phyloP scores from a whole-genome alignment of 1,140 invertebrate species.

The Lithobius niger region DNA sequence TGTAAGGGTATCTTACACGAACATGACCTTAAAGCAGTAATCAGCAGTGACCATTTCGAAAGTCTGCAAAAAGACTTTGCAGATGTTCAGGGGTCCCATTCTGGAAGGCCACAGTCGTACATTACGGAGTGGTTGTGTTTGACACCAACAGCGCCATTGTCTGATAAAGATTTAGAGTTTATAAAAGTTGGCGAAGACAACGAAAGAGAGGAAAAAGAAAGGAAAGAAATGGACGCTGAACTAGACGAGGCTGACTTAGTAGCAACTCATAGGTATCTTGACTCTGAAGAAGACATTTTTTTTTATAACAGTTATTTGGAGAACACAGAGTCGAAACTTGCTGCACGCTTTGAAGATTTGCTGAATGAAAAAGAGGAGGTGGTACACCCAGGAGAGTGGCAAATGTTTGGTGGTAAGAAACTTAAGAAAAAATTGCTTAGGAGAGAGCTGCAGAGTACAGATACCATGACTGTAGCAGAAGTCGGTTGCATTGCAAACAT shows the following conservation, averaged over 20 bases:
- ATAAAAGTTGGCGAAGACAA: background rate
- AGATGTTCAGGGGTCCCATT: background rate
- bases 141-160: background rate
- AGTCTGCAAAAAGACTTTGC: background rate
- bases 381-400: background rate
- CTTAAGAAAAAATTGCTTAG: background rate
- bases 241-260: background rate
- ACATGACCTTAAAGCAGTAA: background rate
- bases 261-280: background rate
- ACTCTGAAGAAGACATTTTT: background rate
- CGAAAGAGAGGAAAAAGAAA: background rate
- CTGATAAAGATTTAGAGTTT: background rate
- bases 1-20: background rate
- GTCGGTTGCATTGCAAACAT: background rate
- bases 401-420: background rate
- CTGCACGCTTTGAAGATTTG: background rate
- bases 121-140: background rate
- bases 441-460: background rate
- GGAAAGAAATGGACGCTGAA: background rate
- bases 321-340: background rate
- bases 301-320: background rate
- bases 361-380: background rate
- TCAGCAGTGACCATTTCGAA: background rate
- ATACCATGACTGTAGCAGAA: conserved; percentile 1
- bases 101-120: background rate